Conservation (phyloP, 2,888 invertebrate genomes). For the Meloe dianella region DNA sequence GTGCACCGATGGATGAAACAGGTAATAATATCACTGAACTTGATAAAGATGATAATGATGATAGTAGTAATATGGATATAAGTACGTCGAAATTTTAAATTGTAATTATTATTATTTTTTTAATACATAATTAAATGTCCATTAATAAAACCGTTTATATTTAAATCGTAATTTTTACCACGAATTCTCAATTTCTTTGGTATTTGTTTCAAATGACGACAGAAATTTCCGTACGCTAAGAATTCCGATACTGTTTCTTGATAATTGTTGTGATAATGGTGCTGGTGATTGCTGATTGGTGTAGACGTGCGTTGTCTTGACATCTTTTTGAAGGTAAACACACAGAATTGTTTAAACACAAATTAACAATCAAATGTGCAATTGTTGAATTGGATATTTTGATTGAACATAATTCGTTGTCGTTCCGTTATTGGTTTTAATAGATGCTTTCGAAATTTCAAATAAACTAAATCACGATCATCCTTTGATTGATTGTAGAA, state of each 20-base stretch:
- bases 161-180: background rate
- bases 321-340: background rate
- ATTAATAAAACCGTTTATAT: background rate
- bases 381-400: background rate
- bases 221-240: background rate
- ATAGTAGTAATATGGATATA: conserved; percentile 42
- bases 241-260: background rate
- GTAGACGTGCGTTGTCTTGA: background rate
- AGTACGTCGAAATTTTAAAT: conserved; percentile 12
- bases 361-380: no score
- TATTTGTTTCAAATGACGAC: conserved; percentile 2
- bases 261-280: background rate
- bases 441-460: background rate
- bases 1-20: conserved; percentile 47
- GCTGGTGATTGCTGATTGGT: background rate
- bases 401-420: background rate
- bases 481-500: background rate
- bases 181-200: conserved; percentile 2
- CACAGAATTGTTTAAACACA: no score
- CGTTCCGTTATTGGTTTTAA: background rate
- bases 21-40: conserved; percentile 38
- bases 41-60: conserved; percentile 31
- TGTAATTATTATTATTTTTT: background rate
- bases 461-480: background rate
- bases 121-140: conserved; percentile 9